Base-by-base conservation (phyloP, 2,113 vertebrate species). In the Pseudonaja textilis region DNA sequence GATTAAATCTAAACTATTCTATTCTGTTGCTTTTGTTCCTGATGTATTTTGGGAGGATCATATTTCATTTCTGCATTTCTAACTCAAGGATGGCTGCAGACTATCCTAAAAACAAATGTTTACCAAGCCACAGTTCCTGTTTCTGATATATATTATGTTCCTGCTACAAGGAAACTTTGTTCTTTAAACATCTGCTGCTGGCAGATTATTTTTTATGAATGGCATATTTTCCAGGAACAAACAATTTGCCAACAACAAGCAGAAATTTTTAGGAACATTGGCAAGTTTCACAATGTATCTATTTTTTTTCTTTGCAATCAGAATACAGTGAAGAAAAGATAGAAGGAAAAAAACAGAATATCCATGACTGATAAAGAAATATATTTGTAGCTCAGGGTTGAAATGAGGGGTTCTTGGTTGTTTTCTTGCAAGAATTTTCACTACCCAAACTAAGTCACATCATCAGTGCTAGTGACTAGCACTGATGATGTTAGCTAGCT, bases 301-400 rank as follows among this genome's bases (percentile, higher is more conserved):
- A 34, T 90, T 50, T 87, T 91, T 91, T 47, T 89, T 92, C 89
- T 90, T 22, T 59, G 11, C 26, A 59, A 59, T 34, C 34, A 45
- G 5, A 59, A 94, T 64, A 93, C 47, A 42, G 42, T 22, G 54
- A 81, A 52, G 91, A 91, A 85, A 94, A 55, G 92, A 93, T 0
- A 89, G 92, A 93, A 94, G 54, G 86, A 94, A 93, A 69, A 69
- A 64, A 34, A 69, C 14, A 88, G 89, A 94, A 93, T 85, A 89
- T 1, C 50, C 88, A 39, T 69, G 81, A 52, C 91, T 12, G n/a
- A n/a, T 64, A 64, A 64, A 64, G 64, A 69, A n/a, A 5, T 69
- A 69, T 69, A 34, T 69, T 34, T 69, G 64, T 69, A 69, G 12
- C 12, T 34, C 64, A 69, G 64, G 61, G 29, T n/a, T 69, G 64